Percentiles rank a stretch among this genome's conserved stretches.
Conservation (phyloP, 2,888 invertebrate species). For the Phengaris alcon region DNA sequence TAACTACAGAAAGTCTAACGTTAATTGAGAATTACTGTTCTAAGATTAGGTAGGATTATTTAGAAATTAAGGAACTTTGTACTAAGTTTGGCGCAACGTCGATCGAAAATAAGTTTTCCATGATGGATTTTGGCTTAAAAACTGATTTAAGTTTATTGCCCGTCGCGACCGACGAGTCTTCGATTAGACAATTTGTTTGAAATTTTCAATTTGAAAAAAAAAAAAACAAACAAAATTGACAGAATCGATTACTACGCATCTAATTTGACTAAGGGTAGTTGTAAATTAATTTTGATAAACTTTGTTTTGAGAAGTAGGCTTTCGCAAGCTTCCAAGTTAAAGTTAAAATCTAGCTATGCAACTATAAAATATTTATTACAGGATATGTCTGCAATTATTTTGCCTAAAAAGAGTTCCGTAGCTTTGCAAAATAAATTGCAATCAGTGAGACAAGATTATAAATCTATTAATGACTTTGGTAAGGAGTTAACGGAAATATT, state of each 20-base stretch:
- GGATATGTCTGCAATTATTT: background rate
- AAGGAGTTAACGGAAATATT: background rate
- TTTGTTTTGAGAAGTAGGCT: no score
- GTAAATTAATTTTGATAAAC: constrained; percentile 26
- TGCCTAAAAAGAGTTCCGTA: background rate
- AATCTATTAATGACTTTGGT: constrained; percentile 2
- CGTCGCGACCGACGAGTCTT: background rate
- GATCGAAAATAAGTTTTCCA: no score
- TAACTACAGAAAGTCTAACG: background rate
- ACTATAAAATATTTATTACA: background rate
- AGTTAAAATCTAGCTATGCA: background rate
- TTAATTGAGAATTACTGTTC: background rate
- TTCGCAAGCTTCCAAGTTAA: no score
- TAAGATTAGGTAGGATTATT: background rate
- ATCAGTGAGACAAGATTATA: background rate
- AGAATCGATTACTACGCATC: constrained; percentile 30
- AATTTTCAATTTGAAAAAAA: no score
- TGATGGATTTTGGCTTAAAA: background rate
- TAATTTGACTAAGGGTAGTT: background rate
- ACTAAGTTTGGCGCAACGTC: background rate
- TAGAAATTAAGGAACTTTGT: background rate
- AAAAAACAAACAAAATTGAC: no score
- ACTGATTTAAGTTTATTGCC: background rate
- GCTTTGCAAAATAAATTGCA: constrained; percentile 15
- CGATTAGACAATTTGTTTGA: constrained; percentile 25